Percentiles rank a stretch among this genome's conserved stretches.
These are phyloP conservation scores for Eumerus sabulonum DNA, from an alignment of 2,888 invertebrate genomes.

Conservation along the genomic window DNA sequence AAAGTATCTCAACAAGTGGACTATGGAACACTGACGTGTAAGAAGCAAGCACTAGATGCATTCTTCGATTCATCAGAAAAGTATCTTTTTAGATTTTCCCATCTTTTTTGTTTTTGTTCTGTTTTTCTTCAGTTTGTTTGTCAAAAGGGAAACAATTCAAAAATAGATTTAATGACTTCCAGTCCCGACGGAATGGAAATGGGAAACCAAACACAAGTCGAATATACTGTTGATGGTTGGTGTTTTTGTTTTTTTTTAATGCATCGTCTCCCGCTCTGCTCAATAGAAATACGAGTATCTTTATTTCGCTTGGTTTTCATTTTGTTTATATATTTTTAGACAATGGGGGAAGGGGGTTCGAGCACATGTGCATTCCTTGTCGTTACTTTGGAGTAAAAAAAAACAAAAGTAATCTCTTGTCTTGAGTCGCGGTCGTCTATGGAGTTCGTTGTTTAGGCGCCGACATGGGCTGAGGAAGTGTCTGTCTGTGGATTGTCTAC, in stretches of 20 bases:
- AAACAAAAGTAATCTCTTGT: conserved; percentile 18
- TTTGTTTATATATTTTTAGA: conserved; percentile 59
- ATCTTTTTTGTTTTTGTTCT: conserved; percentile 19
- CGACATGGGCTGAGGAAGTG: conserved; percentile 50
- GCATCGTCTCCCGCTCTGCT: conserved; percentile 25
- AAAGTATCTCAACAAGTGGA: conserved; percentile 63
- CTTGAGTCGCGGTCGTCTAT: conserved; percentile 32
- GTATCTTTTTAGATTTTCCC: conserved; percentile 36
- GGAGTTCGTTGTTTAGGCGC: conserved; percentile 10
- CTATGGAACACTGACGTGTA: conserved; percentile 39
- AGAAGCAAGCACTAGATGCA: conserved; percentile 21
- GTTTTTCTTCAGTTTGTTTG: not conserved
- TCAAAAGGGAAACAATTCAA: conserved; percentile 66
- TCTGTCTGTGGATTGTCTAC: conserved; percentile 41
- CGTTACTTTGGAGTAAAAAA: conserved; percentile 22
- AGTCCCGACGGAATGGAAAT: conserved; percentile 49
- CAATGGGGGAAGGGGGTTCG: conserved; percentile 34
- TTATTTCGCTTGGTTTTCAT: conserved; percentile 21
- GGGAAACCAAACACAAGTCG: too few species aligned
- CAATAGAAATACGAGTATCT: conserved; percentile 12
- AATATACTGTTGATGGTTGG: conserved; percentile 49
- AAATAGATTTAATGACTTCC: conserved; percentile 68
- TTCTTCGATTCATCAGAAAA: conserved; percentile 41
- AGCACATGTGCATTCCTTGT: conserved; percentile 39
- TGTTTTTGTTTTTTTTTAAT: conserved; percentile 37